Evolutionary conservation across 92 coral and sea anemone species (phyloP).

Genomic region (Bergia sp.): DNA sequence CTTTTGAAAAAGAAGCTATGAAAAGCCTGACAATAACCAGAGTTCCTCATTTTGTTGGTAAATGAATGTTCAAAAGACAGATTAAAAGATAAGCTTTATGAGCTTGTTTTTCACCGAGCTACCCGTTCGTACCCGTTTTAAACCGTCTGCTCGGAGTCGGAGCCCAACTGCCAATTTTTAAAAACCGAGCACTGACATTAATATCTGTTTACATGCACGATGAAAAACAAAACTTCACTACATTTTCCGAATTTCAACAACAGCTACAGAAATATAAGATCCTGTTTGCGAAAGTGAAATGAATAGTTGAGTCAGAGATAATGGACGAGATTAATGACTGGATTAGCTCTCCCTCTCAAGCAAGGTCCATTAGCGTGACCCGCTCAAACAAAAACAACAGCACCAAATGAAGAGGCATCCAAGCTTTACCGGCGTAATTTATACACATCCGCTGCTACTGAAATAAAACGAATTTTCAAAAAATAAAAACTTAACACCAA

Average conservation of each 20-base stretch:
- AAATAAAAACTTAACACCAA: background rate
- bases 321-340: slow-evolving; percentile 3
- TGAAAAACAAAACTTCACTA: background rate
- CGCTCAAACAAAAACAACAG: background rate
- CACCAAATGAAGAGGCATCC: background rate
- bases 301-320: background rate
- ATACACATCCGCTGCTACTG: background rate
- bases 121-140: too few species aligned
- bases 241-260: slow-evolving; percentile 6
- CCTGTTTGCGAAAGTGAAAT: slow-evolving; percentile 13
- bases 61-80: background rate
- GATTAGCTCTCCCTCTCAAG: background rate
- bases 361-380: slow-evolving; percentile 13
- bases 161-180: too few species aligned
- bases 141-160: too few species aligned
- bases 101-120: background rate
- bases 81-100: background rate
- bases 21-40: background rate
- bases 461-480: background rate
- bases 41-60: background rate
- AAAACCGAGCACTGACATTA: background rate
- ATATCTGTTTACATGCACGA: background rate
- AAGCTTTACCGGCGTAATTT: background rate
- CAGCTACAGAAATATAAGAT: background rate
- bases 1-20: background rate